phyloP scores from a whole-genome alignment of 2,797 vertebrate genomes.

The Borostomias antarcticus region DNA sequence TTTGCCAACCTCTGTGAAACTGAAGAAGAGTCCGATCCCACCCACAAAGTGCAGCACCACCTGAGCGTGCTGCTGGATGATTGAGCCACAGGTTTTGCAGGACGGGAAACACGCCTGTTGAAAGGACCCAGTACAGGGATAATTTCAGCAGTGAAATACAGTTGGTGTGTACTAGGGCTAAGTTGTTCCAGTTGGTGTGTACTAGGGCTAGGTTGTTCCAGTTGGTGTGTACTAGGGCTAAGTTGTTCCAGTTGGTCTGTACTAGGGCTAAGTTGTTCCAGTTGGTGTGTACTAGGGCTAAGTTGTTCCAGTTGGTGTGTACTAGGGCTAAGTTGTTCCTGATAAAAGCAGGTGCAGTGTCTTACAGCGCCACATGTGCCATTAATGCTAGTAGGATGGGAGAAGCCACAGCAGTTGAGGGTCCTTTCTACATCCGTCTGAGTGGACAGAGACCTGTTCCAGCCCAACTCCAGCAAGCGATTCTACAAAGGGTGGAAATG shows the following conservation, averaged over 20 bases:
- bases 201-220: no score
- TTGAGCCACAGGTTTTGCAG: constrained; percentile 76
- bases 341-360: neutral
- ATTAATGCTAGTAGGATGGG: constrained; percentile 63
- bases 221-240: neutral
- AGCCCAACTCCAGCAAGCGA: constrained; percentile 87
- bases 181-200: no score
- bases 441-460: constrained; percentile 87
- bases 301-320: neutral
- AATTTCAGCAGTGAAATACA: neutral
- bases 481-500: constrained; percentile 67
- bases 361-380: constrained; percentile 84
- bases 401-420: constrained; percentile 90
- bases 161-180: neutral
- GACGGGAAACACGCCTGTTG: constrained; percentile 71
- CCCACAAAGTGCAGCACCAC: constrained; percentile 88
- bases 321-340: neutral
- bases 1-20: constrained; percentile 91
- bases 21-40: constrained; percentile 94
- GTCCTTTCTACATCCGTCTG: constrained; percentile 85
- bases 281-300: neutral
- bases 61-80: constrained; percentile 82
- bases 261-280: no score
- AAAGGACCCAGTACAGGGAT: no score
- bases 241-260: no score